These are phyloP conservation scores for Halcyon smyrnensis DNA, from an alignment of 2,797 vertebrate species.

Conservation along the genomic window DNA sequence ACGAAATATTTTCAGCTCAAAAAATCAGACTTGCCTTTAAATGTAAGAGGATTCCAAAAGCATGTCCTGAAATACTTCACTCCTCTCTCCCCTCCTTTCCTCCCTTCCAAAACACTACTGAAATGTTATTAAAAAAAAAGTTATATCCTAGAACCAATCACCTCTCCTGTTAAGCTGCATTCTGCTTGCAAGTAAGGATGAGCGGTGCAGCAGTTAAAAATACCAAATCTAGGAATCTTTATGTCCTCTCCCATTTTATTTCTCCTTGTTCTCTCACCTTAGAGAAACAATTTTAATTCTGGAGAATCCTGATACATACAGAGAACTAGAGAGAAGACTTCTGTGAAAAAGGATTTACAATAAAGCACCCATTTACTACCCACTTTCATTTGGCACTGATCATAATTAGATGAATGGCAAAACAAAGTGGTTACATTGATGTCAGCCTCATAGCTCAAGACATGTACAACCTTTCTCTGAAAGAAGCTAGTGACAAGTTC, in stretches of 20 bases:
- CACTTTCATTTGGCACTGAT: background rate
- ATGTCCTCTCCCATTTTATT: background rate
- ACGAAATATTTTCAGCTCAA: background rate
- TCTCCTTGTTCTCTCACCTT: background rate
- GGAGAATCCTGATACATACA: background rate
- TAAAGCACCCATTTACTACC: background rate
- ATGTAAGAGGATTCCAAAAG: slow-evolving; percentile 3
- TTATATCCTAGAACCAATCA: background rate
- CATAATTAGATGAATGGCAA: slow-evolving; percentile 19
- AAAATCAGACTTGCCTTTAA: background rate
- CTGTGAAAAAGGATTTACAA: background rate
- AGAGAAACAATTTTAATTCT: background rate
- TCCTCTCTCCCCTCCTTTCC: background rate
- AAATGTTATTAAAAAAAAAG: background rate
- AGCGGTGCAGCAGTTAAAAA: background rate
- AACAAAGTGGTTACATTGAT: background rate
- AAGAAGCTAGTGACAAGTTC: background rate
- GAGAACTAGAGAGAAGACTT: background rate
- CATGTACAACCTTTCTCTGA: background rate
- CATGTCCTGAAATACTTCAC: background rate
- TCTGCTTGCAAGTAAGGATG: background rate
- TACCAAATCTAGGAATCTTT: background rate
- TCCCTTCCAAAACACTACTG: background rate
- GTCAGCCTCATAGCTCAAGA: background rate
- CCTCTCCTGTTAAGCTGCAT: background rate